Conservation (phyloP, 2,888 invertebrate genomes). For the Caenorhabditis sp. region DNA sequence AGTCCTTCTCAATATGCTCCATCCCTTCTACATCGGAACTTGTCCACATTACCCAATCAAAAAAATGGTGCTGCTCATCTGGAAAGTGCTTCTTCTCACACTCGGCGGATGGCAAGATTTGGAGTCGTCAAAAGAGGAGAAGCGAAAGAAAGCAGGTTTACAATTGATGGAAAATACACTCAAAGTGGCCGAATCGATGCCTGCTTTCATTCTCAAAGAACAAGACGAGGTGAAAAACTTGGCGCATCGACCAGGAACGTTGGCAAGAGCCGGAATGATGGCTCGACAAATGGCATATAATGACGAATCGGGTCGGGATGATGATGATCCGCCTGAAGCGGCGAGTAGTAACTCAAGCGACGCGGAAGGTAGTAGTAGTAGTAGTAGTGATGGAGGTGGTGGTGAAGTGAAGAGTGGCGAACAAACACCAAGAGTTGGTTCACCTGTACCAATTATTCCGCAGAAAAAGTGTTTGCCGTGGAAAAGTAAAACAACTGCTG, state of each 20-base stretch:
- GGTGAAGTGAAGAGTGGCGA: slow-evolving; percentile 48
- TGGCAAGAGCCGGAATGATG: slow-evolving; percentile 41
- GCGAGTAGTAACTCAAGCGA: not conserved
- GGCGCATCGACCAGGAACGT: slow-evolving; percentile 23
- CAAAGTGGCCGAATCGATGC: slow-evolving; percentile 81
- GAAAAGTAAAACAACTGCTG: slow-evolving; percentile 56
- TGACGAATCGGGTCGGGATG: slow-evolving; percentile 37
- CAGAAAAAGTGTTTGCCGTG: slow-evolving; percentile 53
- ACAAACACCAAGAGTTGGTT: slow-evolving; percentile 58
- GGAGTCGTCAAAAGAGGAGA: slow-evolving; percentile 75
- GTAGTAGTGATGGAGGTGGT: not conserved
- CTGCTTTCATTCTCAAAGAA: slow-evolving; percentile 39
- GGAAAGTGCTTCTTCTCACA: slow-evolving; percentile 88
- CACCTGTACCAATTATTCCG: slow-evolving; percentile 39
- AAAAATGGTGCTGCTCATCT: slow-evolving; percentile 89
- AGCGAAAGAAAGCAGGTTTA: slow-evolving; percentile 72
- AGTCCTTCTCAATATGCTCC: slow-evolving; percentile 92
- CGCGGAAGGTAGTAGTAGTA: not conserved
- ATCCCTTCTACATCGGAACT: slow-evolving; percentile 91
- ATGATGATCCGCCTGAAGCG: slow-evolving; percentile 18
- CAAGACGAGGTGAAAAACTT: slow-evolving; percentile 28
- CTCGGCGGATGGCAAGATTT: slow-evolving; percentile 89
- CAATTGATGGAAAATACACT: slow-evolving; percentile 88
- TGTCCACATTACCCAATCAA: slow-evolving; percentile 98
- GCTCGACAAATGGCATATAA: slow-evolving; percentile 50